phyloP scores from a whole-genome alignment of 1,140 invertebrate species.

The Leptonema lineaticorne region DNA sequence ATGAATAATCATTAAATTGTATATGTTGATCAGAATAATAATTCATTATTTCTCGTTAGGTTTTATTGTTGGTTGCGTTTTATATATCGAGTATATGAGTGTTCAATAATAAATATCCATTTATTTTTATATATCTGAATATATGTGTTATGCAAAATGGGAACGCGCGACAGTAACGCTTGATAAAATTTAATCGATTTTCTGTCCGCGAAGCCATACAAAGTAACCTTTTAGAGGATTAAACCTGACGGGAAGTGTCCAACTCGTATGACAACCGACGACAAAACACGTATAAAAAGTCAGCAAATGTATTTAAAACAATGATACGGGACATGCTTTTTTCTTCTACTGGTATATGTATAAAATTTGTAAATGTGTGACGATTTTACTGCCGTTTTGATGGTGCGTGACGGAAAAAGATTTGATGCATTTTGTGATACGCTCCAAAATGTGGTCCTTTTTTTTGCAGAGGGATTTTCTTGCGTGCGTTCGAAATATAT shows the following conservation, averaged over 20 bases:
- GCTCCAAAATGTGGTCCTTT: background rate
- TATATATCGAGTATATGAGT: no score
- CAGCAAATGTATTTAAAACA: conserved; percentile 8
- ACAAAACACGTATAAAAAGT: background rate
- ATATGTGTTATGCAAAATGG: background rate
- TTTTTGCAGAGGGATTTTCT: no score
- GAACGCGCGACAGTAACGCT: background rate
- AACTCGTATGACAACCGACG: background rate
- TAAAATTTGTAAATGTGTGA: background rate
- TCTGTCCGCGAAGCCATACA: background rate
- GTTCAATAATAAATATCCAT: no score
- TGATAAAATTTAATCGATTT: background rate
- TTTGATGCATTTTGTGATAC: background rate
- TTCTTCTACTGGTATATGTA: background rate
- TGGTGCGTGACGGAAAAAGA: background rate
- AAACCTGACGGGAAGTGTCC: background rate
- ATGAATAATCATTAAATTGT: no score
- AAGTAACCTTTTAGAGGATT: background rate
- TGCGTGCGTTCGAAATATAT: no score
- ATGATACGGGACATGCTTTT: conserved; percentile 1
- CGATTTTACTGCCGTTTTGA: background rate
- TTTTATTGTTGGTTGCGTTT: no score
- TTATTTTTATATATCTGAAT: background rate
- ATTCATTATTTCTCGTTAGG: no score
- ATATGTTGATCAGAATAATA: no score